These are phyloP conservation scores for Encarsia formosa DNA, from an alignment of 2,888 invertebrate species.

Conservation along the genomic window DNA sequence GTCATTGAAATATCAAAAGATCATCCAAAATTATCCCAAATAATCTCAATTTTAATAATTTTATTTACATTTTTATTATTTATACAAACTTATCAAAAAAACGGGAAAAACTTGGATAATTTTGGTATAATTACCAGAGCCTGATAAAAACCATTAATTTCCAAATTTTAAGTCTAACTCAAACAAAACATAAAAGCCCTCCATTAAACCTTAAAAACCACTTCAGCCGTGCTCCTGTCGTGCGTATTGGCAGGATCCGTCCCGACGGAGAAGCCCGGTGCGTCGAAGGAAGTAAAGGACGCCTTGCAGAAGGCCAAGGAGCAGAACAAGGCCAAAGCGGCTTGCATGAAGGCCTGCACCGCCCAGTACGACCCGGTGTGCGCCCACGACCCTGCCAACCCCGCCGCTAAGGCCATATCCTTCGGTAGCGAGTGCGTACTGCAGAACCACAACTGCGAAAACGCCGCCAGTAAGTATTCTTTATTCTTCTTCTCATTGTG, in stretches of 20 bases:
- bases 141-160: too few relatives aligned
- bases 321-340: conserved; percentile 60
- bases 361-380: conserved; percentile 59
- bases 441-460: conserved; percentile 64
- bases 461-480: conserved; percentile 58
- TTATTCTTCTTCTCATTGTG: background rate
- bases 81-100: too few relatives aligned
- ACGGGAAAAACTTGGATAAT: too few relatives aligned
- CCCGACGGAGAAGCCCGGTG: conserved; percentile 19
- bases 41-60: too few relatives aligned
- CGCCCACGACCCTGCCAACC: conserved; percentile 58
- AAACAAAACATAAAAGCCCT: too few relatives aligned
- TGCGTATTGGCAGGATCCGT: conserved; percentile 12
- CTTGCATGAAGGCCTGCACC: conserved; percentile 50
- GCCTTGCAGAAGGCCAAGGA: conserved; percentile 57
- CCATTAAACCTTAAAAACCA: too few relatives aligned
- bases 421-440: conserved; percentile 64
- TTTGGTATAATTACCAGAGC: too few relatives aligned
- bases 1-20: too few relatives aligned
- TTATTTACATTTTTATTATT: too few relatives aligned
- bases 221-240: conserved; percentile 11
- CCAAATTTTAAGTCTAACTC: too few relatives aligned
- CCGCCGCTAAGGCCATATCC: conserved; percentile 54
- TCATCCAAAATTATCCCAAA: too few relatives aligned
- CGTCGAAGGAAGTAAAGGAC: conserved; percentile 43